Conservation (phyloP, 2,888 invertebrate species). For the Cerceris rybyensis region DNA sequence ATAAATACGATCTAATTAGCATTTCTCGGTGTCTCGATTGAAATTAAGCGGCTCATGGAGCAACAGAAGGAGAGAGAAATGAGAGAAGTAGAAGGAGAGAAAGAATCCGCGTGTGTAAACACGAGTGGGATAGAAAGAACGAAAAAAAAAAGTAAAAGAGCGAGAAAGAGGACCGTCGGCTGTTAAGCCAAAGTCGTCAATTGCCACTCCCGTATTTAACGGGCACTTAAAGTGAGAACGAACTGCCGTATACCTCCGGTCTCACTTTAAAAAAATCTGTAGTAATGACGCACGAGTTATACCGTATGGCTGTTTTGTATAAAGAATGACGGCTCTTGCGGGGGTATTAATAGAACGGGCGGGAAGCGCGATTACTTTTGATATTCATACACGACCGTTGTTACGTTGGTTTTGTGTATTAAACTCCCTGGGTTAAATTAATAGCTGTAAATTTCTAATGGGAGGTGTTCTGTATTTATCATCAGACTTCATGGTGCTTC, state of each 20-base stretch:
- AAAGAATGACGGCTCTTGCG: not conserved
- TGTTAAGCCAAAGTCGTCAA: conserved; percentile 59
- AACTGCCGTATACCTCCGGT: conserved; percentile 37
- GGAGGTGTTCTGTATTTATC: conserved; percentile 1
- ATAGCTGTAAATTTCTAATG: conserved; percentile 10
- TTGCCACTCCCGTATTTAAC: conserved; percentile 62
- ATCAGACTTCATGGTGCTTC: not conserved
- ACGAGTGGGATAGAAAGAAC: conserved; percentile 22
- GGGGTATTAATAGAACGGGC: conserved; percentile 7
- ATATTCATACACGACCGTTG: not conserved
- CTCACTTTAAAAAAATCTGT: conserved; percentile 11
- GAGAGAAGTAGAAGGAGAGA: conserved; percentile 12
- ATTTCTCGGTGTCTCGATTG: conserved; percentile 73
- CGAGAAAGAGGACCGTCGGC: conserved; percentile 33
- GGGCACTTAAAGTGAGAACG: conserved; percentile 56
- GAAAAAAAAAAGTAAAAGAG: conserved; percentile 53
- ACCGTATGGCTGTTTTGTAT: conserved; percentile 8
- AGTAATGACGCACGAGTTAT: conserved; percentile 30
- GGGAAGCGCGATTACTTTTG: conserved; percentile 1
- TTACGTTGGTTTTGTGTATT: conserved; percentile 24
- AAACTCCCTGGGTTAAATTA: conserved; percentile 23
- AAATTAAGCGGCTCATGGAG: conserved; percentile 65
- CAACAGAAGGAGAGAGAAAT: conserved; percentile 35
- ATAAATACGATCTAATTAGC: conserved; percentile 75
- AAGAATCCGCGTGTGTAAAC: conserved; percentile 27